Percentiles rank a stretch among this genome's conserved stretches.
These are phyloP conservation scores for Acanthacorydalis orientalis DNA, from an alignment of 2,888 invertebrate genomes.

Conservation along the genomic window DNA sequence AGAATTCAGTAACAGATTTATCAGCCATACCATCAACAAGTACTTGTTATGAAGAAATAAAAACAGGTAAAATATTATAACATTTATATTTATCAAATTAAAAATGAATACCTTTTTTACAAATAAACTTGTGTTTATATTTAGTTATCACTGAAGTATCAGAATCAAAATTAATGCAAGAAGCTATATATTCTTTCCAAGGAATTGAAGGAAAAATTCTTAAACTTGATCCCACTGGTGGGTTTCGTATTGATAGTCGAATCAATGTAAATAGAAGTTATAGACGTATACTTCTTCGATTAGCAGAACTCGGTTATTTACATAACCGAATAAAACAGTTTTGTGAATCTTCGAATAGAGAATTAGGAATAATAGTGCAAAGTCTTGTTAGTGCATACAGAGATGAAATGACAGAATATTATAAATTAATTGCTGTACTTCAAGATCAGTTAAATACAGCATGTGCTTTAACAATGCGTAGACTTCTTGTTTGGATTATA, in stretches of 20 bases:
- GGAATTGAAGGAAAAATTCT: slow-evolving; percentile 71
- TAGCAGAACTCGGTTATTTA: slow-evolving; percentile 66
- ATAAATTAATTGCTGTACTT: slow-evolving; percentile 70
- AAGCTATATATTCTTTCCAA: slow-evolving; percentile 71
- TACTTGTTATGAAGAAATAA: too few relatives aligned
- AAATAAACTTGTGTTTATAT: background rate
- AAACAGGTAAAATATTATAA: too few relatives aligned
- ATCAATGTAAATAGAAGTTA: slow-evolving; percentile 36
- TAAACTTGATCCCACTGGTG: slow-evolving; percentile 44
- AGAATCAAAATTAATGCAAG: slow-evolving; percentile 44
- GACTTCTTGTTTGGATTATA: slow-evolving; percentile 65
- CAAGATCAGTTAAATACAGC: slow-evolving; percentile 59
- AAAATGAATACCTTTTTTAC: background rate
- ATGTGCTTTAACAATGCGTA: slow-evolving; percentile 42
- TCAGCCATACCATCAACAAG: too few relatives aligned
- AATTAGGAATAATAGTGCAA: slow-evolving; percentile 59
- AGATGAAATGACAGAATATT: slow-evolving; percentile 74
- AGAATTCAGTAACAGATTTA: too few relatives aligned
- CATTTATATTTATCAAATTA: too few relatives aligned
- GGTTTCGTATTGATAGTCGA: slow-evolving; percentile 41
- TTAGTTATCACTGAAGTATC: slow-evolving; percentile 16
- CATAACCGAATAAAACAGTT: slow-evolving; percentile 66
- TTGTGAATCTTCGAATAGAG: slow-evolving; percentile 52
- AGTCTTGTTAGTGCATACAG: slow-evolving; percentile 73
- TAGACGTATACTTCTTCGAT: slow-evolving; percentile 46